Conservation (phyloP, 2,113 vertebrate species). For the Semicossyphus pulcher region DNA sequence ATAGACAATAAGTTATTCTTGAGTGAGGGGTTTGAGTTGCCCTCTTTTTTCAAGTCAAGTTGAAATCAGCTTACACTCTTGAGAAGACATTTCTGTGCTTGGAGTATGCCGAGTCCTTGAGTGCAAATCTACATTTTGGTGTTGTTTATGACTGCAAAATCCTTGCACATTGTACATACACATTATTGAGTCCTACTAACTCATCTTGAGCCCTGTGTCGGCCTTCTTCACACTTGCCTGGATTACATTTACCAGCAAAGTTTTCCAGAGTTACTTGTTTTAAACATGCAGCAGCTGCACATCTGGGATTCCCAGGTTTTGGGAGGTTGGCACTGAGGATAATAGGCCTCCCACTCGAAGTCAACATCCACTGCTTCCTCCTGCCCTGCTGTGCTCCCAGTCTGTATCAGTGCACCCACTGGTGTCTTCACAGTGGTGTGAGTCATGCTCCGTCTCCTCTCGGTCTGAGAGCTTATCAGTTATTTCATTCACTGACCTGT, state of each 20-base stretch:
- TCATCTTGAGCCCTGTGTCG: no score
- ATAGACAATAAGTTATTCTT: no score
- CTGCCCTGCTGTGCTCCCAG: constrained; percentile 6
- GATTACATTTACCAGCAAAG: background rate
- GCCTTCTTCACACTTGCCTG: background rate
- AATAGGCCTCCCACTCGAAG: constrained; percentile 47
- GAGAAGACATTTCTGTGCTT: background rate
- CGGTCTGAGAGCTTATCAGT: constrained; percentile 55
- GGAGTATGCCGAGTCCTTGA: background rate
- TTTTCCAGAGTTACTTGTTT: constrained; percentile 3
- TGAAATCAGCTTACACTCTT: background rate
- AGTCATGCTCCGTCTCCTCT: constrained; percentile 39
- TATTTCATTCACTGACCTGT: constrained; percentile 60
- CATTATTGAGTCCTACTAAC: background rate
- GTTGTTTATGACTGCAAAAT: no score
- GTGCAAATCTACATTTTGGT: no score
- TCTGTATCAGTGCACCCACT: constrained; percentile 27
- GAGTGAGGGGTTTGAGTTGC: no score
- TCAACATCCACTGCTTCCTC: constrained; percentile 13
- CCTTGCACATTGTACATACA: background rate
- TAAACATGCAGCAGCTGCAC: constrained; percentile 13
- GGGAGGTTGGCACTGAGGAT: constrained; percentile 26
- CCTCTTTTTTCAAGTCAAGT: background rate
- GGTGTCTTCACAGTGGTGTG: constrained; percentile 35
- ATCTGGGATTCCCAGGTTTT: constrained; percentile 40